Evolutionary conservation across 2,888 invertebrate species (phyloP).

Genomic region (Ophioninae sp.): DNA sequence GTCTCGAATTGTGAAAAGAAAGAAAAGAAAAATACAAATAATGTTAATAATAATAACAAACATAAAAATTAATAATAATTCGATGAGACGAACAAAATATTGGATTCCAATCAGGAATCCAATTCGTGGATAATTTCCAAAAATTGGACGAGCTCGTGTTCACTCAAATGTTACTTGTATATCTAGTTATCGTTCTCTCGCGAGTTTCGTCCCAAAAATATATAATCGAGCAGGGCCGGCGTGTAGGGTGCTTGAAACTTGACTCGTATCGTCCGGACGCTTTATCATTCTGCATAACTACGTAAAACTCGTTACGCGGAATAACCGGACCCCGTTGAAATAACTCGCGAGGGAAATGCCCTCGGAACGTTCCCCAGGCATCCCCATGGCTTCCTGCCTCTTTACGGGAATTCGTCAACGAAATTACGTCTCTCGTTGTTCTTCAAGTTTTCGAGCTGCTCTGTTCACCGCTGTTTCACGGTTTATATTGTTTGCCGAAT

Average conservation of each 20-base stretch:
- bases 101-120: no score
- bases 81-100: no score
- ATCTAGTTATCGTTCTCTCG: background rate
- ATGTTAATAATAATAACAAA: no score
- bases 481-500: background rate
- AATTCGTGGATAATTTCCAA: background rate
- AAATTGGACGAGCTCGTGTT: background rate
- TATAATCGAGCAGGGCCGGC: constrained; percentile 1
- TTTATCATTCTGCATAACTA: constrained; percentile 56
- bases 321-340: constrained; percentile 42
- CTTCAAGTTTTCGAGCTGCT: constrained; percentile 14
- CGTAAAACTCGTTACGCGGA: constrained; percentile 63
- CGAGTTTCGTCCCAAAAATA: constrained; percentile 11
- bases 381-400: constrained; percentile 20
- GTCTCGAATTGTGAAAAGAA: no score
- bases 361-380: constrained; percentile 32
- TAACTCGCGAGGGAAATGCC: constrained; percentile 26
- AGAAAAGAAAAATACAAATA: no score
- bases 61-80: no score
- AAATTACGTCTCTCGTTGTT: constrained; percentile 24
- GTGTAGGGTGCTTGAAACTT: constrained; percentile 65
- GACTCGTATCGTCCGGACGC: constrained; percentile 64
- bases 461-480: background rate
- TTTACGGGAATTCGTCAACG: constrained; percentile 35
- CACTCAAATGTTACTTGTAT: background rate